These are phyloP conservation scores for Polymixis lichenea DNA, from an alignment of 2,888 invertebrate species.

Conservation along the genomic window DNA sequence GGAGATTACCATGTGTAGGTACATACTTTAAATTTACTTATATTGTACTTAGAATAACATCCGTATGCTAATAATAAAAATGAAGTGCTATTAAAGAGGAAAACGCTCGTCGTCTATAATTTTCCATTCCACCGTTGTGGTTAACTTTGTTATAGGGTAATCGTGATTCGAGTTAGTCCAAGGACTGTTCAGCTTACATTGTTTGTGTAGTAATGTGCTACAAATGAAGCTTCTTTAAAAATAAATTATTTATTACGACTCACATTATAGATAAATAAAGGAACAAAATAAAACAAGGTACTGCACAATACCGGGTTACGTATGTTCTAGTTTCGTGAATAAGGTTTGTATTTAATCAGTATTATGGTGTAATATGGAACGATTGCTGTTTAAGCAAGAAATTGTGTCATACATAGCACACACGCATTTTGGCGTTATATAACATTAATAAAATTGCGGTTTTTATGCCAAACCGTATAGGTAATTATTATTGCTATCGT, in stretches of 20 bases:
- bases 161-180: neutral
- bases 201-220: neutral
- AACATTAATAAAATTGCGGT: slow-evolving; percentile 12
- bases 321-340: slow-evolving; percentile 5
- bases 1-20: neutral
- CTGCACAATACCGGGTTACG: slow-evolving; percentile 7
- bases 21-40: neutral
- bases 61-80: neutral
- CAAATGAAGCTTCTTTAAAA: neutral
- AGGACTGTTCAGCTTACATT: neutral
- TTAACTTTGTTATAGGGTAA: neutral
- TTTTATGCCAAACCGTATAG: slow-evolving; percentile 2
- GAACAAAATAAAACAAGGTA: slow-evolving; percentile 7
- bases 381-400: slow-evolving; percentile 25
- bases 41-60: neutral
- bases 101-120: neutral
- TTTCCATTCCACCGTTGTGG: neutral
- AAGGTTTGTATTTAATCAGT: slow-evolving; percentile 28
- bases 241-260: neutral
- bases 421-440: slow-evolving; percentile 9
- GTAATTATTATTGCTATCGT: neutral
- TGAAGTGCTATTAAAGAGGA: neutral
- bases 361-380: slow-evolving; percentile 28
- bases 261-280: no score
- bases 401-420: slow-evolving; percentile 19